Evolutionary conservation across 2,113 vertebrate genomes (phyloP), one percentile per base, ranked within the genome.

Genomic region (Atrichornis clamosus): DNA sequence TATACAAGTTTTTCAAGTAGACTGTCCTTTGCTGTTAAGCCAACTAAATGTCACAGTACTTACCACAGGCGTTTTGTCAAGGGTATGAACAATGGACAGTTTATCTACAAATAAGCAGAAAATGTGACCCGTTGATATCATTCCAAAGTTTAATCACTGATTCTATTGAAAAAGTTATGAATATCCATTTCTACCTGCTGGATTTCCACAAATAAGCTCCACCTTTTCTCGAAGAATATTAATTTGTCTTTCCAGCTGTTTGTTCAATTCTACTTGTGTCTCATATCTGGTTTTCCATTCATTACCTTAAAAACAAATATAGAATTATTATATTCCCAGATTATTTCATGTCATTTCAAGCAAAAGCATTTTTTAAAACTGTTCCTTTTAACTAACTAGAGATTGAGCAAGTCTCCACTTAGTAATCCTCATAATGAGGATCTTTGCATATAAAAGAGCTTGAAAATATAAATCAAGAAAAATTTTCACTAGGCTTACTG

Each of bases 271-370:
- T 69, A 96, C 63, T 97, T 99, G 98, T 9, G 98, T 98, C 93
- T 99, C 98, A 65, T 98, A 99, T 87, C 98, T 98, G 10, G 98
- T 98, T 97, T 98, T 99, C 99, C 99, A 99, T 93, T 99, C 98
- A 96, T 97, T 98, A 83, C 96, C 99, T 98, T 88, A 78, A 58
- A 73, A 84, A 77, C 12, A 94, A 86, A 88, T 63, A 72, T 30
- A 87, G 68, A 53, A 64, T 80, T 84, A 90, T 33, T 58, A 15
- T 73, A 30, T 84, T 72, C 28, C 13, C 42, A 41, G 13, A 86
- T 80, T 62, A 44, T 59, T 74, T 80, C 4, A 21, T 68, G 39
- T 5, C 20, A 26, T 55, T 86, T 42, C 53, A 67, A 92, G 44
- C 23, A 52, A 80, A 64, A 75, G 21, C 13, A 87, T 64, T 74